These are phyloP conservation scores for Trachops cirrhosus DNA, from an alignment of 2,797 vertebrate species.

Conservation along the genomic window DNA sequence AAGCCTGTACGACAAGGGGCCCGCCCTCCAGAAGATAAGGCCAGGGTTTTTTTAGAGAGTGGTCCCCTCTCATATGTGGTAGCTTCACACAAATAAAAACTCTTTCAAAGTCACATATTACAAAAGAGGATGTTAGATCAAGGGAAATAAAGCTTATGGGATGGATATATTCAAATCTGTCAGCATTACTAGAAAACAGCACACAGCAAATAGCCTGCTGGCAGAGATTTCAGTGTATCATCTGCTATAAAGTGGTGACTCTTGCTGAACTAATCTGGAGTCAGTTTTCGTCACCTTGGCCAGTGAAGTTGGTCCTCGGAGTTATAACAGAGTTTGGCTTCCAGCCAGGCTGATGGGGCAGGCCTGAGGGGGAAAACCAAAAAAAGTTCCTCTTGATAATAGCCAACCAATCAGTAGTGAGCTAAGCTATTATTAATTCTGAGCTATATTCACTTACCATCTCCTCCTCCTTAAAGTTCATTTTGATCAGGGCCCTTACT, in stretches of 20 bases:
- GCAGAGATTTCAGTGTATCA: not conserved
- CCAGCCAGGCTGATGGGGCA: not conserved
- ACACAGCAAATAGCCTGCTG: not conserved
- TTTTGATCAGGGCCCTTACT: not conserved
- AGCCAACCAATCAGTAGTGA: not conserved
- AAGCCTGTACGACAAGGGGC: not conserved
- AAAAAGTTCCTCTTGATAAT: not conserved
- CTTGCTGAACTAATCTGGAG: not conserved
- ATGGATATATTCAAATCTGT: not conserved
- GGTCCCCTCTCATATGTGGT: not conserved
- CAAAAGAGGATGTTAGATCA: not conserved
- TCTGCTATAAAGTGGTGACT: not conserved
- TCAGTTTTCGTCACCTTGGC: not conserved
- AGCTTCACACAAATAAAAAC: slow-evolving; percentile 11
- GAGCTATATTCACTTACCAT: not conserved
- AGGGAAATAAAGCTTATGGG: not conserved
- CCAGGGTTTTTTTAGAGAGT: not conserved
- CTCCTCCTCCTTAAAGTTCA: not conserved
- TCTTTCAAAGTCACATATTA: not conserved
- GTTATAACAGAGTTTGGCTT: not conserved
- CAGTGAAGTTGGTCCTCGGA: not conserved
- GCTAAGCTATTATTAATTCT: not conserved
- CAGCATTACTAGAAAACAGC: not conserved
- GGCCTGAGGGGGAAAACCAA: not conserved
- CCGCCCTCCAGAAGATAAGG: not conserved